Evolutionary conservation across 2,888 invertebrate species (phyloP), one percentile per base, ranked within the genome.

Genomic region (Nebria brevicollis): DNA sequence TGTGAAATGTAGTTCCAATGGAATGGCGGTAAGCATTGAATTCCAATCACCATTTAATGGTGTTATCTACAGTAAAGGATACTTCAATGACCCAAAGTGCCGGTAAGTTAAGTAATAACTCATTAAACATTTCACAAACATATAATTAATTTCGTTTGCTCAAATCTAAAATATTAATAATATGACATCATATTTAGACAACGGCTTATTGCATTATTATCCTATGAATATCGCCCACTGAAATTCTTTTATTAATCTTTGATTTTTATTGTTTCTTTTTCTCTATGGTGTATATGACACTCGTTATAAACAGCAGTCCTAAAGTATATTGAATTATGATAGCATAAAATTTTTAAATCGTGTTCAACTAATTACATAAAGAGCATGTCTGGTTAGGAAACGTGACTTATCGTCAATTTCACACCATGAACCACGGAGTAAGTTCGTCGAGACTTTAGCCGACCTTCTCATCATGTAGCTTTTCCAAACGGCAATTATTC

Each of bases 21-120:
- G 89, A 42, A 93, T 94, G 85, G 89, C 91, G 75, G 93, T 94
- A 0, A 91, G 91, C 0, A 90, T 94, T 0, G 92, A 93, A 73
- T 94, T 94, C 86, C 89, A 91, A 8, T 91, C 92, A 82, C 90
- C 92, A 0, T 94, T 92, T 85, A 91, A 93, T 84, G 94, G 94
- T 13, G 90, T 94, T 54, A 92, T 94, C 81, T 94, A 94, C 90
- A 94, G 94, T 86, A 94, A 94, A 86, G 94, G 94, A 13, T 91
- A 92, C 84, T 91, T 92, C 85, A 91, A 90, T 83, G 93, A 94
- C 86, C 91, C 93, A 13, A 92, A 92, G 84, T 94, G 94, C 92
- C 91, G 92, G 93, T 93, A 87, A 70, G 15, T 25, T 70, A 20
- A 26, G 25, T 66, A 13, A 66, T 66, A 66, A 66, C 10, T 25